These are phyloP conservation scores for Albula goreensis DNA, from an alignment of 2,113 vertebrate genomes.

Conservation along the genomic window DNA sequence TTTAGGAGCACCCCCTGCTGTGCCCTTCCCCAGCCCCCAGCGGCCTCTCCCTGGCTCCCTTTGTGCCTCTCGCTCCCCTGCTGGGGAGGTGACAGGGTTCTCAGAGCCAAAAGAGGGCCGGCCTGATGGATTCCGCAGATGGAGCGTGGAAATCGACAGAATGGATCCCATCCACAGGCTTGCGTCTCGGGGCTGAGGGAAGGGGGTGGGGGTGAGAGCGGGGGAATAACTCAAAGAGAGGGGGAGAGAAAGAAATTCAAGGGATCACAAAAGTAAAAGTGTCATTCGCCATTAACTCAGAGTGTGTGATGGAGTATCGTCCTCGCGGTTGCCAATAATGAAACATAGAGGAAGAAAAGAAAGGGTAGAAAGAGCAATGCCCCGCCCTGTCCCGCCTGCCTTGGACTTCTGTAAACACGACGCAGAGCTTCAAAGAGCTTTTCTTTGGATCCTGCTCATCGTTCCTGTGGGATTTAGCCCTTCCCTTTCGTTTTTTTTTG, in stretches of 20 bases:
- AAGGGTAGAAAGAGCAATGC: conserved; percentile 44
- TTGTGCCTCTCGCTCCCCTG: conserved; percentile 72
- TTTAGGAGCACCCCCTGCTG: conserved; percentile 89
- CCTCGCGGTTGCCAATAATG: conserved; percentile 46
- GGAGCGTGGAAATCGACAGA: conserved; percentile 98
- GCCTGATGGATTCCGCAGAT: conserved; percentile 99
- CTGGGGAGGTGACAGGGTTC: conserved; percentile 95
- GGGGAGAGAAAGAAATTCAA: conserved; percentile 78
- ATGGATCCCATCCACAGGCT: conserved; percentile 91
- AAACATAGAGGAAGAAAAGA: conserved; percentile 59
- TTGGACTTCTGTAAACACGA: conserved; percentile 70
- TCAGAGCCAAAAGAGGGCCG: conserved; percentile 83
- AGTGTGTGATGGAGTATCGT: conserved; percentile 78
- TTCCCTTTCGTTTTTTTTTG: not conserved
- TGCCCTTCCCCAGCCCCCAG: conserved; percentile 68
- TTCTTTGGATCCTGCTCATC: conserved; percentile 42
- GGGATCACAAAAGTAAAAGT: conserved; percentile 94
- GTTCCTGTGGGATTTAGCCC: not conserved
- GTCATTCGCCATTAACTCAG: conserved; percentile 90
- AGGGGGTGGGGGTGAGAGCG: conserved; percentile 45
- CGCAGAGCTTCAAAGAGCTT: conserved; percentile 70
- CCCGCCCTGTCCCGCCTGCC: conserved; percentile 65
- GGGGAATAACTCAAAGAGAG: conserved; percentile 88
- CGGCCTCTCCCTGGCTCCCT: conserved; percentile 75
- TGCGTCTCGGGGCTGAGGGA: conserved; percentile 84